phyloP scores from a whole-genome alignment of 2,888 invertebrate species.

The Hydroisotoma schaefferi region DNA sequence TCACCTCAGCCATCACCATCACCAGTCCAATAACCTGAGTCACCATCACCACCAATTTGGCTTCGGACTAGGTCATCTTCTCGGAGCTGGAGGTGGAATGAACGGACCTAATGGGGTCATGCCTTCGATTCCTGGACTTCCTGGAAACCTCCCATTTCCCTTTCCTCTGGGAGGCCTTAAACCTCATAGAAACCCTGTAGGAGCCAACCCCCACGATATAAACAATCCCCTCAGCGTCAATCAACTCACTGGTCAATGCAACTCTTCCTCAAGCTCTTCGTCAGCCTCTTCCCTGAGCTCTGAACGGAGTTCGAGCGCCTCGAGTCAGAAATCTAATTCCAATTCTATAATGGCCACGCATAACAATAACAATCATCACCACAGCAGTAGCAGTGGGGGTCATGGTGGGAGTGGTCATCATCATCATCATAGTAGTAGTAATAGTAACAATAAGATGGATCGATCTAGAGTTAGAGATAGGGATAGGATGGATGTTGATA shows the following conservation, averaged over 20 bases:
- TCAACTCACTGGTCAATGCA: conserved; percentile 72
- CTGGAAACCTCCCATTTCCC: conserved; percentile 36
- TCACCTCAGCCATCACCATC: conserved; percentile 49
- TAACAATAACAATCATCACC: conserved; percentile 2
- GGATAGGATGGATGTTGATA: not conserved
- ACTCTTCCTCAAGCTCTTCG: conserved; percentile 43
- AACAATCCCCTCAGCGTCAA: conserved; percentile 90
- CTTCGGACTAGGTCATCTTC: conserved; percentile 35
- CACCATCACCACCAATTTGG: conserved; percentile 30
- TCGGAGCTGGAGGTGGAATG: conserved; percentile 17
- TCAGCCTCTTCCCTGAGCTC: conserved; percentile 39
- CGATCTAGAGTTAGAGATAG: not conserved
- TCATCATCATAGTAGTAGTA: no score
- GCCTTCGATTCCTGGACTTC: conserved; percentile 15
- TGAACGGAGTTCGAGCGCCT: conserved; percentile 29
- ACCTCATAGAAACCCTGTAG: conserved; percentile 68
- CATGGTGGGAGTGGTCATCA: no score
- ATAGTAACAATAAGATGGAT: no score
- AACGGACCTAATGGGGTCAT: conserved; percentile 16
- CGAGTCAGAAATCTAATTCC: conserved; percentile 1
- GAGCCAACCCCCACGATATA: conserved; percentile 85
- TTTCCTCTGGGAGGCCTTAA: conserved; percentile 31
- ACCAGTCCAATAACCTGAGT: conserved; percentile 46
- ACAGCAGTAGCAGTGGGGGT: not conserved
- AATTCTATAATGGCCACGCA: not conserved